Evolutionary conservation across 2,888 invertebrate genomes (phyloP), one percentile per base, ranked within the genome.

Genomic region (Phania funesta): DNA sequence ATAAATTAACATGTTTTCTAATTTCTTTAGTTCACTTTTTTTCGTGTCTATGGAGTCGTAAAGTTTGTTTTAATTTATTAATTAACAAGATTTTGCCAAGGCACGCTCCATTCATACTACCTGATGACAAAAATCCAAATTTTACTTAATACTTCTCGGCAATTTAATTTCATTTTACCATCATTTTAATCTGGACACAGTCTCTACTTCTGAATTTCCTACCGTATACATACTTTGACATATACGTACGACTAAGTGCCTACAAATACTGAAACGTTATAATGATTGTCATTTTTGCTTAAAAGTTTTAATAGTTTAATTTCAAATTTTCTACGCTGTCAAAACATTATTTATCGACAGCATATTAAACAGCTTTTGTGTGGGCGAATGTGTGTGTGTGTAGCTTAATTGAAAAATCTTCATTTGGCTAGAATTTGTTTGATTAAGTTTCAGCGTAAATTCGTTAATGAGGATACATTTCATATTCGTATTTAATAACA

Each of bases 341-440:
- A 50, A 64, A 29, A 11, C 65, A 70, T 71, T 62, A n/a, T 7
- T 35, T 8, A 29, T 46, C 6, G 67, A 20, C 44, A 73, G 44
- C 46, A 16, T n/a, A n/a, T 50, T 32, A 11, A 48, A 24, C 16
- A 38, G 35, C 3, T 38, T 9, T 44, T 16, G 29, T 13, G 22
- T 38, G 26, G 48, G 8, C 35, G 46, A 70, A 48, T 41, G 32
- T 35, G 7, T 35, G 9, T 13, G 35, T n/a, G n/a, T n/a, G n/a
- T 5, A 7, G 29, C 56, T 77, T 78, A 78, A 82, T 82, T 82
- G 60, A 82, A 82, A 78, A 75, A 75, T 70, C 78, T 78, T n/a
- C 64, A 58, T 78, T 82, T n/a, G n/a, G n/a, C n/a, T n/a, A n/a
- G n/a, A 78, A 74, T 65, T 64, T 67, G 29, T 73, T 56, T 13